phyloP scores from a whole-genome alignment of 53 echinoderm and acorn worm genomes.

The Arbacia lixula region DNA sequence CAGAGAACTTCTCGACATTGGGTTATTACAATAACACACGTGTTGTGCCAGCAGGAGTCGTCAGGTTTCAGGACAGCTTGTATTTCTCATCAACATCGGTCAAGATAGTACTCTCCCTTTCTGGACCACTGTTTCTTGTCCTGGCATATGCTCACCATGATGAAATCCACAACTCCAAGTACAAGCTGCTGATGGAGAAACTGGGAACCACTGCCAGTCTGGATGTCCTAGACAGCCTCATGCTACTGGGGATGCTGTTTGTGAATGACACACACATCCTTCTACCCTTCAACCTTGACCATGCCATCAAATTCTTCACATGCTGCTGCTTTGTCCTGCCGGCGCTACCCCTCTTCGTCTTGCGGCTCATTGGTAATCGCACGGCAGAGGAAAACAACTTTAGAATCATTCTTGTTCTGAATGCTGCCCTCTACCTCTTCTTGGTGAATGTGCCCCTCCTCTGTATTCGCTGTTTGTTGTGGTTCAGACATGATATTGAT shows the following conservation, averaged over 20 bases:
- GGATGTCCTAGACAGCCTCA: conserved; percentile 78
- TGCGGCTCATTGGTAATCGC: conserved; percentile 57
- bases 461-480: conserved; percentile 66
- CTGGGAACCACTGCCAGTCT: conserved; percentile 68
- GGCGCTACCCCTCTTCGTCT: conserved; percentile 61
- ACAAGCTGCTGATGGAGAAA: conserved; percentile 69
- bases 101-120: conserved; percentile 73
- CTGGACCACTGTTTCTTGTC: conserved; percentile 69
- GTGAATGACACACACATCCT: conserved; percentile 17
- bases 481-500: conserved; percentile 70
- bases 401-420: conserved; percentile 56
- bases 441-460: conserved; percentile 79
- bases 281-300: conserved; percentile 58
- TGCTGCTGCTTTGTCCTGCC: conserved; percentile 78
- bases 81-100: conserved; percentile 70
- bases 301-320: conserved; percentile 71
- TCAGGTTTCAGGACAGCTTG: conserved; percentile 17
- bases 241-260: conserved; percentile 72
- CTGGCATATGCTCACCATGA: conserved; percentile 76
- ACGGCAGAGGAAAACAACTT: conserved; percentile 58
- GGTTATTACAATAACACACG: conserved; percentile 31
- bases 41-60: neutral
- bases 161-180: conserved; percentile 63
- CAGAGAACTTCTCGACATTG: conserved; percentile 18
- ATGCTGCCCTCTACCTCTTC: conserved; percentile 66